Conservation (phyloP, 2,797 vertebrate species). For the Picus viridis region DNA sequence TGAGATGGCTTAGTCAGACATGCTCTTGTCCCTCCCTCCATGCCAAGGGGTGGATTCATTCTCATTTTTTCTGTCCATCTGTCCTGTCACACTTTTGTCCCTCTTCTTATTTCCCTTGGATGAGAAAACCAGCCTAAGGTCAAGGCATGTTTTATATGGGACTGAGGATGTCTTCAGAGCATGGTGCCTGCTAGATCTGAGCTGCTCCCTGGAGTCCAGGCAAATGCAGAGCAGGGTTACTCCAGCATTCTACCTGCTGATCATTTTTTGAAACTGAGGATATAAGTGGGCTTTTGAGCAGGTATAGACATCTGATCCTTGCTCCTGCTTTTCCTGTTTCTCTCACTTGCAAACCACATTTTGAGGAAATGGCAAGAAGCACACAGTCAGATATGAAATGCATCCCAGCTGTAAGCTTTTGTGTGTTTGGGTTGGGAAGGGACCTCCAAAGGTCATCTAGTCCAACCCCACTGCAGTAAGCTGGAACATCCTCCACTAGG, state of each 20-base stretch:
- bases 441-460: too few species aligned
- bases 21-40: neutral
- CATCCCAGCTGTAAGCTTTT: neutral
- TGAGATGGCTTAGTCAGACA: neutral
- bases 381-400: neutral
- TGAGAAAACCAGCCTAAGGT: neutral
- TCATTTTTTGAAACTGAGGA: neutral
- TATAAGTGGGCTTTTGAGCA: neutral
- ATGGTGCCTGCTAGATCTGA: neutral
- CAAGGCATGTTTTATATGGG: neutral
- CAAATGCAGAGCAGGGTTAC: neutral
- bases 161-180: neutral
- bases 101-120: neutral
- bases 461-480: too few species aligned
- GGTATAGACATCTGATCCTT: neutral
- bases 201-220: neutral
- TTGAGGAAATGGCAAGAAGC: neutral
- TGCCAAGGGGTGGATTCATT: neutral
- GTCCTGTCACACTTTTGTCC: neutral
- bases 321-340: neutral
- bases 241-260: neutral
- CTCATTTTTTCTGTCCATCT: neutral
- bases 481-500: too few species aligned
- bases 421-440: too few species aligned
- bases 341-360: neutral